Conservation (phyloP, 2,888 invertebrate genomes). For the Heterodera filipjevi region DNA sequence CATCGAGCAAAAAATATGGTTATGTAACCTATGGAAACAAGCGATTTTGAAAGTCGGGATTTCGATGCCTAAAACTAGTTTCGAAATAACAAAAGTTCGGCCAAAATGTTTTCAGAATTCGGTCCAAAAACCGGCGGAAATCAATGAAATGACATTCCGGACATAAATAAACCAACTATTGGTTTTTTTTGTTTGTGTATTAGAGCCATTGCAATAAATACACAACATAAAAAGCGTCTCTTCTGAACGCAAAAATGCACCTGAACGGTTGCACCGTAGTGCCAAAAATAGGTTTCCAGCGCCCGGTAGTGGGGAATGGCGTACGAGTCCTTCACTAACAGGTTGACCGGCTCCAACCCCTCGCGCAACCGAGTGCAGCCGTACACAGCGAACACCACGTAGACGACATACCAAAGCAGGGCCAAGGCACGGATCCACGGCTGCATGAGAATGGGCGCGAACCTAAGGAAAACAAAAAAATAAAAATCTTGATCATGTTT, state of each 20-base stretch:
- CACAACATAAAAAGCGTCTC: too few relatives aligned
- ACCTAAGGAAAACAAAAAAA: slow-evolving; percentile 43
- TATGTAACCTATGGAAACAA: too few relatives aligned
- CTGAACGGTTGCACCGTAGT: slow-evolving; percentile 62
- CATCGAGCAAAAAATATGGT: too few relatives aligned
- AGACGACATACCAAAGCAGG: slow-evolving; percentile 61
- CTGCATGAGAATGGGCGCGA: slow-evolving; percentile 63
- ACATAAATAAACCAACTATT: too few relatives aligned
- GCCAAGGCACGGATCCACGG: slow-evolving; percentile 57
- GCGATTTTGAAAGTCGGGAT: too few relatives aligned
- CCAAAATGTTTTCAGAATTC: too few relatives aligned
- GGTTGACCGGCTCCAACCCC: slow-evolving; percentile 60
- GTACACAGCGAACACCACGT: slow-evolving; percentile 59
- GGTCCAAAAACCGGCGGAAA: too few relatives aligned
- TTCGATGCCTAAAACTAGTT: too few relatives aligned
- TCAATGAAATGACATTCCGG: too few relatives aligned
- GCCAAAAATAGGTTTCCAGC: slow-evolving; percentile 61
- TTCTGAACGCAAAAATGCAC: slow-evolving; percentile 28
- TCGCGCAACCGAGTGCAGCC: slow-evolving; percentile 60
- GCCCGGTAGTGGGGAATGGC: slow-evolving; percentile 61
- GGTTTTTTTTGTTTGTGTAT: too few relatives aligned
- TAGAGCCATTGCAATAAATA: too few relatives aligned
- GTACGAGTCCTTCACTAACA: slow-evolving; percentile 62
- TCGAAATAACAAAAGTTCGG: too few relatives aligned
- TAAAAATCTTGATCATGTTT: slow-evolving; percentile 9